Percentiles rank a stretch among this genome's conserved stretches.
Conservation (phyloP, 2,888 invertebrate genomes). For the Limnephilus rhombicus region DNA sequence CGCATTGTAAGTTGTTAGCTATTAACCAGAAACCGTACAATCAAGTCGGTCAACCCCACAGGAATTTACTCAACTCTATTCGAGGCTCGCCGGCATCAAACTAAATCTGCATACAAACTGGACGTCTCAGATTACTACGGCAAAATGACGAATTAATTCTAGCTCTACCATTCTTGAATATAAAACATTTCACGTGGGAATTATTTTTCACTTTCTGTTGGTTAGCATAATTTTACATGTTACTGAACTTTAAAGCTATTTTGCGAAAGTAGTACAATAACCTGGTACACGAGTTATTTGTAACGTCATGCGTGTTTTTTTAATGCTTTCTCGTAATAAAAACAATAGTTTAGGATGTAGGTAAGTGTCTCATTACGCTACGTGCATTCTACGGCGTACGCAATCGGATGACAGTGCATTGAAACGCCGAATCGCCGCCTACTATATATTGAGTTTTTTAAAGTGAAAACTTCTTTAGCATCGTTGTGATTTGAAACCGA, state of each 20-base stretch:
- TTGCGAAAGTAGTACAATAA: neutral
- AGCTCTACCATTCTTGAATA: neutral
- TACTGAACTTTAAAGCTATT: neutral
- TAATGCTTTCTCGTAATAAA: neutral
- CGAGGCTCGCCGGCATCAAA: neutral
- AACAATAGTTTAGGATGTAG: neutral
- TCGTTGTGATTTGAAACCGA: no score
- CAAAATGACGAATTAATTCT: slow-evolving; percentile 11
- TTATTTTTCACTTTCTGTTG: slow-evolving; percentile 1
- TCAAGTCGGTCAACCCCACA: slow-evolving; percentile 21
- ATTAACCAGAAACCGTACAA: slow-evolving; percentile 37
- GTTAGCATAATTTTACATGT: neutral
- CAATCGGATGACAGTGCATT: neutral
- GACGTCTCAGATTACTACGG: slow-evolving; percentile 4
- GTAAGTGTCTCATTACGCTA: neutral
- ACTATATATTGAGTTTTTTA: no score
- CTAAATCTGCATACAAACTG: neutral
- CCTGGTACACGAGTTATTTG: neutral
- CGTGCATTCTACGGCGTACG: neutral
- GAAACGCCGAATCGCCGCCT: no score
- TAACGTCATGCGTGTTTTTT: neutral
- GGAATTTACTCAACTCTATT: slow-evolving; percentile 19
- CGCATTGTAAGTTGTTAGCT: neutral
- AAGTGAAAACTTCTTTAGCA: no score
- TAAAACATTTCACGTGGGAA: slow-evolving; percentile 1